Evolutionary conservation across 2,797 vertebrate species (phyloP).

Genomic region (Rachycentron canadum): DNA sequence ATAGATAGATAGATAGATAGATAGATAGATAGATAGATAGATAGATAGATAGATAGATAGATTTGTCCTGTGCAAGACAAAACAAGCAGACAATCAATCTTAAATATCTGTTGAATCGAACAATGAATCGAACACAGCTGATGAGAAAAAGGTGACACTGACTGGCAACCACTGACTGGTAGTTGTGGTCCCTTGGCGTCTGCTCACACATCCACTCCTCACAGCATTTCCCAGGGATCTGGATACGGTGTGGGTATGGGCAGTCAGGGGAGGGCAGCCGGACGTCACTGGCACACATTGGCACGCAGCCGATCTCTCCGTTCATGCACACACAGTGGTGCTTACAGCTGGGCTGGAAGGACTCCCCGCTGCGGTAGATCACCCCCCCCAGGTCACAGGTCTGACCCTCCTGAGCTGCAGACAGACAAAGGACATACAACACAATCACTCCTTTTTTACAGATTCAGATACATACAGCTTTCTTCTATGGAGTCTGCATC

Average conservation of each 20-base stretch:
- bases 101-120: neutral
- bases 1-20: too few relatives aligned
- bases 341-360: slow-evolving; percentile 86
- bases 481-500: neutral
- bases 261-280: slow-evolving; percentile 80
- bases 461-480: neutral
- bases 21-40: too few relatives aligned
- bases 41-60: too few relatives aligned
- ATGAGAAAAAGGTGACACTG: slow-evolving; percentile 35
- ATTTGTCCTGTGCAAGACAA: too few relatives aligned
- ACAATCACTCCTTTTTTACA: neutral
- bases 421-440: slow-evolving; percentile 9
- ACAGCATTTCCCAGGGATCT: slow-evolving; percentile 80
- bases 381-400: slow-evolving; percentile 85
- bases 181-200: slow-evolving; percentile 52
- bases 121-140: too few relatives aligned
- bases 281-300: slow-evolving; percentile 74
- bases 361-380: slow-evolving; percentile 85
- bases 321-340: slow-evolving; percentile 88
- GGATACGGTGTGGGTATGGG: slow-evolving; percentile 76
- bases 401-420: slow-evolving; percentile 80
- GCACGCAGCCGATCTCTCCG: slow-evolving; percentile 85
- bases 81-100: too few relatives aligned
- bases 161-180: slow-evolving; percentile 78
- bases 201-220: slow-evolving; percentile 86